A percentile compares a stretch with the other conserved stretches of the same genome.
phyloP scores from a whole-genome alignment of 2,113 vertebrate species.

The Myrmophylax atrothorax region DNA sequence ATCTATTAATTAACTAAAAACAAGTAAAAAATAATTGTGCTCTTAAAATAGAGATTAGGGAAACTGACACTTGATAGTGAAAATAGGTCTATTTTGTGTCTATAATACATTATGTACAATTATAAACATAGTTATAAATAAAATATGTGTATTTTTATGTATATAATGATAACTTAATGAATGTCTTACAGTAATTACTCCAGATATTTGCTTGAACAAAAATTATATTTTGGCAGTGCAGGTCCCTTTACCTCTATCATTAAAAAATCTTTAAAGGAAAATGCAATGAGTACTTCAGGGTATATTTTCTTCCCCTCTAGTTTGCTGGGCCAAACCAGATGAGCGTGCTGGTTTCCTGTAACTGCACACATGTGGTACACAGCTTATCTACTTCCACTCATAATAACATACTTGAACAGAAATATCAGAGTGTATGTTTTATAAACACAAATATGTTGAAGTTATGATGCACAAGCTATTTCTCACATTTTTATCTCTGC shows the following conservation, averaged over 20 bases:
- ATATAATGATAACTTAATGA: not conserved
- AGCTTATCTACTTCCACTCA: not conserved
- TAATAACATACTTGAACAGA: not conserved
- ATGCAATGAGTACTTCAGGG: not conserved
- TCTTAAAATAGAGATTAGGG: not conserved
- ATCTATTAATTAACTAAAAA: not conserved
- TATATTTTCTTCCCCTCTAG: not conserved
- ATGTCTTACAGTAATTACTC: not conserved
- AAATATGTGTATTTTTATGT: not conserved
- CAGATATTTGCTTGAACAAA: not conserved
- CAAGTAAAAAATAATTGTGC: not conserved
- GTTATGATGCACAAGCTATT: not conserved
- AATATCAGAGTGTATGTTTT: not conserved
- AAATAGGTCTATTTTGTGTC: not conserved
- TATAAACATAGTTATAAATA: not conserved
- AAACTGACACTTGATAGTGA: not conserved
- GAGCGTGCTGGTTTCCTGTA: not conserved
- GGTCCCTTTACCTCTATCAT: not conserved
- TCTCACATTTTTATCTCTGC: not conserved
- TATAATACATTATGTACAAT: not conserved
- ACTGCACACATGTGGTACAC: not conserved
- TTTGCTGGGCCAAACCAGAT: not conserved
- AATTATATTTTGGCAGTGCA: not conserved
- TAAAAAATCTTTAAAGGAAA: not conserved
- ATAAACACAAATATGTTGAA: not conserved